Conservation (phyloP, 2,888 invertebrate genomes). For the Mesochorus sp. region DNA sequence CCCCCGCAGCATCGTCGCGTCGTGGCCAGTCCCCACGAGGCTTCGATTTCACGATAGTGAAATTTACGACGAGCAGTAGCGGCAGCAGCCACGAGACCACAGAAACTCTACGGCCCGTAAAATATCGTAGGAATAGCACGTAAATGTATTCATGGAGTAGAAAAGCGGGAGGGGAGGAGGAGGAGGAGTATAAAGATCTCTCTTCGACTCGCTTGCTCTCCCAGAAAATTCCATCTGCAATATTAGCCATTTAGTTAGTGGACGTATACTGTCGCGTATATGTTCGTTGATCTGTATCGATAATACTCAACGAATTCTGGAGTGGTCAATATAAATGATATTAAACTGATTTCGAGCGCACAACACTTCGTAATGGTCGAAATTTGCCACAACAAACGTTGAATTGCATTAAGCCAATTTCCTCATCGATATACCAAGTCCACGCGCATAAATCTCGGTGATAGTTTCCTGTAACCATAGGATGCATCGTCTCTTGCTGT, state of each 20-base stretch:
- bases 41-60: conserved; percentile 65
- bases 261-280: background rate
- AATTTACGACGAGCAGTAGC: conserved; percentile 58
- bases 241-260: conserved; percentile 5
- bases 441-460: too few relatives aligned
- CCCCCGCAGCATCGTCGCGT: conserved; percentile 8
- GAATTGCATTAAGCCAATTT: background rate
- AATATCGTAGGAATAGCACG: conserved; percentile 57
- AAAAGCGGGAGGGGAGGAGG: too few relatives aligned
- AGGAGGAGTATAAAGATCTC: conserved; percentile 44
- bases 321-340: conserved; percentile 24
- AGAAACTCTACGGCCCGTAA: conserved; percentile 41
- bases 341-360: conserved; percentile 5
- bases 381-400: background rate
- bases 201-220: conserved; percentile 19
- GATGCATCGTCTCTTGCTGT: too few relatives aligned
- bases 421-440: too few relatives aligned
- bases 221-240: conserved; percentile 5
- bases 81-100: conserved; percentile 57
- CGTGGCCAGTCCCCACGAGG: conserved; percentile 58
- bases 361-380: background rate
- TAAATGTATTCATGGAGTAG: conserved; percentile 30
- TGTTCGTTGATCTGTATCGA: conserved; percentile 28
- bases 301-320: conserved; percentile 14
- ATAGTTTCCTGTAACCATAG: too few relatives aligned